Evolutionary conservation across 2,797 vertebrate genomes (phyloP).

Genomic region (Aphelocoma californica): DNA sequence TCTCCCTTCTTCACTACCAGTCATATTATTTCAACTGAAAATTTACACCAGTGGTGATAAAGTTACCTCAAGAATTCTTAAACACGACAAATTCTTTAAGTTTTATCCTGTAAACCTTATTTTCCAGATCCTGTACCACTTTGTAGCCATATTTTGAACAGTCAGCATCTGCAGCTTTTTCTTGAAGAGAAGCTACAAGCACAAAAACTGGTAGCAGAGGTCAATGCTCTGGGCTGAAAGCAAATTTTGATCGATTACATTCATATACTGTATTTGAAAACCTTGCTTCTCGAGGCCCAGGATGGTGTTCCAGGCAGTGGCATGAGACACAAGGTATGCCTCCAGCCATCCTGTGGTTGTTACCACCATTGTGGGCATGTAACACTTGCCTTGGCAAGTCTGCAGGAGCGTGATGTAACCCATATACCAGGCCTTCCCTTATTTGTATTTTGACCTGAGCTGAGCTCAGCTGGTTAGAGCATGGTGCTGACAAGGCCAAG

Average conservation of each 20-base stretch:
- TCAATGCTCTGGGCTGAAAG: neutral
- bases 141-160: neutral
- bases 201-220: neutral
- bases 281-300: neutral
- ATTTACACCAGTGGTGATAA: neutral
- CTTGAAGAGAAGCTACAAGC: neutral
- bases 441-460: neutral
- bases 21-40: neutral
- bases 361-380: fast-evolving
- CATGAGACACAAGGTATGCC: neutral
- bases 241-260: neutral
- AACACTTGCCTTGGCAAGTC: neutral
- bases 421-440: neutral
- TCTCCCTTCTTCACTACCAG: neutral
- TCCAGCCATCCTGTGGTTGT: neutral
- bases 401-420: neutral
- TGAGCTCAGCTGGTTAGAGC: neutral
- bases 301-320: no score
- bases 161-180: neutral
- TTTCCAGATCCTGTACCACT: neutral
- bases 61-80: neutral
- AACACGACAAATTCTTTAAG: neutral
- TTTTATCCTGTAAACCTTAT: neutral
- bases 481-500: neutral
- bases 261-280: neutral